phyloP scores from a whole-genome alignment of 1,140 invertebrate species.

The Penaeus vannamei region DNA sequence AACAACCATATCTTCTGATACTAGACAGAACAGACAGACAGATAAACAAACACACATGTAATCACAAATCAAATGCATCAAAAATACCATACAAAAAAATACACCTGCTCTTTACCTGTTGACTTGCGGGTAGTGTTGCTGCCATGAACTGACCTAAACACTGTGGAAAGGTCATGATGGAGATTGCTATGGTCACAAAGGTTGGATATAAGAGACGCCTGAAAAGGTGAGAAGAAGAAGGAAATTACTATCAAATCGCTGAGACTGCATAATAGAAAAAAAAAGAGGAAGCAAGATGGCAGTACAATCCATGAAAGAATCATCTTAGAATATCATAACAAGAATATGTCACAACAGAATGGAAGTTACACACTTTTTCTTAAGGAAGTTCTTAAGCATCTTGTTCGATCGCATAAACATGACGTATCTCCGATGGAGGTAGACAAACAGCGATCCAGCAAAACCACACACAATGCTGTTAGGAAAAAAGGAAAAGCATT shows the following conservation, averaged over 20 bases:
- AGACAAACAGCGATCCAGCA: constrained; percentile 92
- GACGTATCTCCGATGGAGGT: constrained; percentile 93
- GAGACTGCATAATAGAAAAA: background rate
- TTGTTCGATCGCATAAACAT: constrained; percentile 96
- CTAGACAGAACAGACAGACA: too few species aligned
- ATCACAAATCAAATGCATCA: background rate
- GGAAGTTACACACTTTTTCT: constrained; percentile 86
- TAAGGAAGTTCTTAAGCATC: constrained; percentile 91
- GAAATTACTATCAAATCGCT: background rate
- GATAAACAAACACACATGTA: background rate
- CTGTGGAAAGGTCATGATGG: constrained; percentile 63
- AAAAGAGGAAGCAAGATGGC: too few species aligned
- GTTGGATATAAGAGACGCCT: constrained; percentile 67
- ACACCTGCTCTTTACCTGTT: constrained; percentile 49
- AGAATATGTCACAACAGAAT: background rate
- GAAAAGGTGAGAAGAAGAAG: background rate
- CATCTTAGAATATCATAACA: too few species aligned
- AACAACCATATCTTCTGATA: too few species aligned
- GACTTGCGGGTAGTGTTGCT: constrained; percentile 54
- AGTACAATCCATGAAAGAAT: background rate
- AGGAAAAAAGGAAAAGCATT: background rate
- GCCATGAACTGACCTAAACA: constrained; percentile 67
- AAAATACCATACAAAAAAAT: background rate
- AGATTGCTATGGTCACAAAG: constrained; percentile 63
- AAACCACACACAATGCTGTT: constrained; percentile 87